Evolutionary conservation across 2,888 invertebrate genomes (phyloP).

Genomic region (Polymixis flavicincta): DNA sequence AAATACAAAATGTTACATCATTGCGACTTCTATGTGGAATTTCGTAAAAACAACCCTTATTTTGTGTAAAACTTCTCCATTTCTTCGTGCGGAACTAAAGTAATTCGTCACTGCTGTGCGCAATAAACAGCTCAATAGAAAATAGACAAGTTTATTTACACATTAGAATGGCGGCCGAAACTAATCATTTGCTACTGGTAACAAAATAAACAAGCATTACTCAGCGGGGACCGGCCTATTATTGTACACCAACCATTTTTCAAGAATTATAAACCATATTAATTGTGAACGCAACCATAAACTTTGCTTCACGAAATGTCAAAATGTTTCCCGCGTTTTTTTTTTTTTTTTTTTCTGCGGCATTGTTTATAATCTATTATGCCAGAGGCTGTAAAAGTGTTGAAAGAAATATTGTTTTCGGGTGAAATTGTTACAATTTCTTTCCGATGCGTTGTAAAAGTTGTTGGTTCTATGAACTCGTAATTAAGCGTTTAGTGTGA

Average conservation of each 20-base stretch:
- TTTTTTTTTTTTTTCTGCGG: slow-evolving; percentile 65
- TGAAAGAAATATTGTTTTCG: slow-evolving; percentile 67
- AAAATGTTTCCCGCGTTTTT: slow-evolving; percentile 83
- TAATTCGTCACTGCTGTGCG: slow-evolving; percentile 72
- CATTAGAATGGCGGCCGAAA: slow-evolving; percentile 84
- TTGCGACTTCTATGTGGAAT: slow-evolving; percentile 46
- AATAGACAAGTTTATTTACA: slow-evolving; percentile 85
- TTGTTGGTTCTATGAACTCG: slow-evolving; percentile 65
- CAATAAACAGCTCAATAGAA: slow-evolving; percentile 70
- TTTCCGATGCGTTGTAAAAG: slow-evolving; percentile 72
- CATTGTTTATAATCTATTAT: slow-evolving; percentile 77
- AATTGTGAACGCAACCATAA: slow-evolving; percentile 84
- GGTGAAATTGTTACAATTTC: slow-evolving; percentile 86
- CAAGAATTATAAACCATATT: slow-evolving; percentile 80
- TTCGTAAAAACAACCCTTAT: slow-evolving; percentile 58
- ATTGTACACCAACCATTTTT: slow-evolving; percentile 80
- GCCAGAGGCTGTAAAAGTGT: slow-evolving; percentile 71
- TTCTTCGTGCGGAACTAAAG: slow-evolving; percentile 71
- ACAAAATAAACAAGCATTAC: slow-evolving; percentile 79
- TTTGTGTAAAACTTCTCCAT: slow-evolving; percentile 57
- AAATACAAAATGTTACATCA: slow-evolving; percentile 52
- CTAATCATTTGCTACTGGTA: slow-evolving; percentile 89
- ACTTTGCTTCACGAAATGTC: slow-evolving; percentile 78
- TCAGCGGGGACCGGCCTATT: slow-evolving; percentile 80
- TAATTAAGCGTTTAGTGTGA: slow-evolving; percentile 65